Evolutionary conservation across 2,888 invertebrate genomes (phyloP), one percentile per base, ranked within the genome.

Genomic region (Scaptomyza flava): DNA sequence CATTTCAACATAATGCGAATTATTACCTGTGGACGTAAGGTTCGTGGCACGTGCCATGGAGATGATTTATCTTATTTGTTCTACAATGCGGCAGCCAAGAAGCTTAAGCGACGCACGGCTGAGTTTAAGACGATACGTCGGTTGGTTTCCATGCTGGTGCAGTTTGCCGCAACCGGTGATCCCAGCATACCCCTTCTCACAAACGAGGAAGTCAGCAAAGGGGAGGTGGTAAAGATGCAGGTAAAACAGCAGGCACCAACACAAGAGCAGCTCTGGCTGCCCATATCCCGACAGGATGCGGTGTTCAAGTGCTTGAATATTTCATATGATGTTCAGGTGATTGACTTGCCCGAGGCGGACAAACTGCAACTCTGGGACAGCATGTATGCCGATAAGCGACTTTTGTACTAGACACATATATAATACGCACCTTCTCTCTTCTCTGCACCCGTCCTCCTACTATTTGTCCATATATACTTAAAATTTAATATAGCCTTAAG

Each of bases 51-150:
- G 54, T 92, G 91, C 61, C 92, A 92, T 68, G 92, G 85, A 2
- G 92, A 92, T 79, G 92, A 92, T 78, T 79, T 92, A 33, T 90
- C 91, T 31, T 92, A 92, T 66, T 69, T 92, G 38, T 92, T 92
- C 57, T 91, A 91, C 65, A 91, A 91, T 81, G 90, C 86, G 34
- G 89, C 89, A 20, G 90, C 91, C 43, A 89, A 90, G 56, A 90
- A 90, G 58, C 80, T 91, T 5, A 87, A 89, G 61, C 80, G 76
- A 8, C 87, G 88, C 45, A 89, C 89, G 20, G 85, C 89, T 47
- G 92, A 92, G 67, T 92, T 90, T 51, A 88, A 87, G 77, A 91
- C 90, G 45, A 91, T 92, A 61, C 87, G 89, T 8, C 88, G 90
- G 4, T 79, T 92, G 83, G 83, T 91, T 9, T 86, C 90, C 38